Evolutionary conservation across 2,888 invertebrate genomes (phyloP).

Genomic region (Aquatica leii): DNA sequence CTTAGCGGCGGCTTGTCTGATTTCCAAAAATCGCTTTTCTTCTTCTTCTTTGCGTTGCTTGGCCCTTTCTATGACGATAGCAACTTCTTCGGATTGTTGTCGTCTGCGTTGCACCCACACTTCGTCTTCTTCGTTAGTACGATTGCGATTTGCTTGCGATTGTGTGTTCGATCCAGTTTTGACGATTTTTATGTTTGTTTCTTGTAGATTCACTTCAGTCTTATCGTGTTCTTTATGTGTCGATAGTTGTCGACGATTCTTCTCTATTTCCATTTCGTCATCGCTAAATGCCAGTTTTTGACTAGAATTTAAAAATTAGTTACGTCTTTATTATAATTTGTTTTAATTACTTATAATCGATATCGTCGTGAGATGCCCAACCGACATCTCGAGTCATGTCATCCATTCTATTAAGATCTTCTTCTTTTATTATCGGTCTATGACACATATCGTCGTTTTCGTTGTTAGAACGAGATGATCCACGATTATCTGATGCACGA

Average conservation of each 20-base stretch:
- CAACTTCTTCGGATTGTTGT: conserved; percentile 75
- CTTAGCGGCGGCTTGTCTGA: conserved; percentile 72
- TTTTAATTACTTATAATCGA: conserved; percentile 80
- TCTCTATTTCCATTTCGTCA: conserved; percentile 71
- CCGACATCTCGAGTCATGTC: conserved; percentile 89
- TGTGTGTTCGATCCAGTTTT: conserved; percentile 39
- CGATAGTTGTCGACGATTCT: conserved; percentile 45
- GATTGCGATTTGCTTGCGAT: conserved; percentile 37
- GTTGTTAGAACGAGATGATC: conserved; percentile 57
- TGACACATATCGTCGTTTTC: conserved; percentile 63
- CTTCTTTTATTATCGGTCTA: conserved; percentile 90
- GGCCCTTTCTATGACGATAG: conserved; percentile 82
- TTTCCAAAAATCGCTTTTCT: conserved; percentile 78
- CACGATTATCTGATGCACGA: conserved; percentile 54
- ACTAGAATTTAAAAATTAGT: conserved; percentile 60
- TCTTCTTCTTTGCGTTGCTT: conserved; percentile 88
- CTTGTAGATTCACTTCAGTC: conserved; percentile 42
- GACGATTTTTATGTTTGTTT: conserved; percentile 49
- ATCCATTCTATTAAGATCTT: conserved; percentile 91
- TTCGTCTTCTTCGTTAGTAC: conserved; percentile 64
- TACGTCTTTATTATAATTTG: not conserved
- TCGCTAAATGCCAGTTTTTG: conserved; percentile 95
- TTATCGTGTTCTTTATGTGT: conserved; percentile 47
- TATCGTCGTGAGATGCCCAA: conserved; percentile 92
- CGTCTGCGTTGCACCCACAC: conserved; percentile 77